Conservation (phyloP, 2,888 invertebrate species). For the Rhagonycha lutea region DNA sequence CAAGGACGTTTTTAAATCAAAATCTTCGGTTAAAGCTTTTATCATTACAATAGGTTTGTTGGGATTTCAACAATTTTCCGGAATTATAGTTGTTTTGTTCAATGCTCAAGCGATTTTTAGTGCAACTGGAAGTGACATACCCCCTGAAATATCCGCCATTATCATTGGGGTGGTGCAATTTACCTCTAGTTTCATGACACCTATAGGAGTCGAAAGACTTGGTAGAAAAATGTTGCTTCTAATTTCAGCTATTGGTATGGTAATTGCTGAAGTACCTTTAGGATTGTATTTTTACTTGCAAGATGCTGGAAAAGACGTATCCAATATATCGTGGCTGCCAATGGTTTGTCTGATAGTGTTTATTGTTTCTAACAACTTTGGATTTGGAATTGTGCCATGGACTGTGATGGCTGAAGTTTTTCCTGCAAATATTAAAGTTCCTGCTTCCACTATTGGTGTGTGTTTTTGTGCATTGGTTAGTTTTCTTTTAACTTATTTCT, state of each 20-base stretch:
- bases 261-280: conserved; percentile 61
- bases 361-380: conserved; percentile 71
- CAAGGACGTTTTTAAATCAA: conserved; percentile 56
- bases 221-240: conserved; percentile 74
- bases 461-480: conserved; percentile 74
- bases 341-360: conserved; percentile 70
- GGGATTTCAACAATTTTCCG: conserved; percentile 81
- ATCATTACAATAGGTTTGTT: neutral
- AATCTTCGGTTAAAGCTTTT: conserved; percentile 65
- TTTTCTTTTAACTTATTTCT: conserved; percentile 74
- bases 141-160: conserved; percentile 69
- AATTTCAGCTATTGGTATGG: conserved; percentile 68
- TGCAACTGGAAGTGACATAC: conserved; percentile 64
- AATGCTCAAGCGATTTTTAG: conserved; percentile 74
- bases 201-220: conserved; percentile 73
- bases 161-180: conserved; percentile 76
- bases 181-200: conserved; percentile 69
- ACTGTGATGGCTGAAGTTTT: conserved; percentile 58
- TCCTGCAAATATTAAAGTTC: conserved; percentile 69
- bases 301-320: conserved; percentile 59
- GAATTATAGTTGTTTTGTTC: conserved; percentile 80
- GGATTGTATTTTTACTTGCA: conserved; percentile 66
- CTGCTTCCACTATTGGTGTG: conserved; percentile 59
- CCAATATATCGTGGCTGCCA: conserved; percentile 68
- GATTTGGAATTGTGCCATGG: conserved; percentile 79